Evolutionary conservation across 2,888 invertebrate species (phyloP), one percentile per base, ranked within the genome.

Genomic region (Capitulum mitella): DNA sequence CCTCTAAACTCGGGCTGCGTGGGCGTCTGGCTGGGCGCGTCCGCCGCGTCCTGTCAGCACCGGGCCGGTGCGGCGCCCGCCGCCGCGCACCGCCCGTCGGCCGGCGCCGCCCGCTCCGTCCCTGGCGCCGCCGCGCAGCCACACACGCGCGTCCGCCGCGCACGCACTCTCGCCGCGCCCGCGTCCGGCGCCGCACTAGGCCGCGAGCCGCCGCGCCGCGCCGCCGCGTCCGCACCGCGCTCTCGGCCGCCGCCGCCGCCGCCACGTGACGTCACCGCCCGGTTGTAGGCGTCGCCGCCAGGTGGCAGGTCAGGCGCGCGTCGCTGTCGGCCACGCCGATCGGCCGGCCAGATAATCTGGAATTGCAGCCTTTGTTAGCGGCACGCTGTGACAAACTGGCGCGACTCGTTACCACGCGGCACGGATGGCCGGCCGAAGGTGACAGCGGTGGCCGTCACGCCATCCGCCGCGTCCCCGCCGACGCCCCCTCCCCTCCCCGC

Each of bases 361-460:
- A 64, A 64, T 64, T 64, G 64, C 64, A 64, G 34, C 34, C 64
- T 29, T 64, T 64, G 64, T 64, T 64, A 64, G 64, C 34, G 64
- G 26, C 64, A 19, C n/a, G 64, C 64, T 16, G 22, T 29, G 58
- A 58, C 22, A 22, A 16, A 58, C 58, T n/a, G 58, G 58, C 29
- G 29, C 29, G 58, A 14, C 29, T n/a, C 29, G 10, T n/a, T n/a
- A n/a, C n/a, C n/a, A n/a, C n/a, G n/a, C n/a, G n/a, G n/a, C n/a
- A n/a, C n/a, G n/a, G n/a, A n/a, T n/a, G n/a, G n/a, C n/a, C n/a
- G n/a, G n/a, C n/a, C n/a, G n/a, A n/a, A n/a, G 29, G n/a, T 14
- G 29, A 29, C 58, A 10, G 58, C n/a, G n/a, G 22, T 22, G 16
- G 51, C 51, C 22, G 6, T 14, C n/a, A 6, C 58, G 10, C 6